phyloP scores from a whole-genome alignment of 2,888 invertebrate species.

The Drosophila barbarae region DNA sequence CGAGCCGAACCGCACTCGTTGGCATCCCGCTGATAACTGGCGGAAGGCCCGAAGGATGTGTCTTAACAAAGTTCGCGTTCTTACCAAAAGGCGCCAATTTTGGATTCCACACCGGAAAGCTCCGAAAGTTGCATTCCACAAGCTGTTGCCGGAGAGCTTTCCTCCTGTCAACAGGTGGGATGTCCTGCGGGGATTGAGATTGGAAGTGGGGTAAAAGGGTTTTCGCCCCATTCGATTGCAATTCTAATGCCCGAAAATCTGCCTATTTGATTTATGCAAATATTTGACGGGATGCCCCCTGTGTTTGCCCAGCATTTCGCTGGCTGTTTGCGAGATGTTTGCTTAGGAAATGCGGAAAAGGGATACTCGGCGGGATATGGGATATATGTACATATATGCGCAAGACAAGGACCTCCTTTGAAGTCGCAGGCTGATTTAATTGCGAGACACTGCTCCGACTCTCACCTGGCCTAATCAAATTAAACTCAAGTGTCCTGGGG shows the following conservation, averaged over 20 bases:
- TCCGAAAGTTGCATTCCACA: slow-evolving; percentile 63
- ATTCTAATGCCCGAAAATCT: slow-evolving; percentile 50
- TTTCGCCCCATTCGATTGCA: slow-evolving; percentile 44
- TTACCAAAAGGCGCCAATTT: slow-evolving; percentile 70
- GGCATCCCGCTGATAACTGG: slow-evolving; percentile 64
- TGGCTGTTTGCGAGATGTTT: slow-evolving; percentile 46
- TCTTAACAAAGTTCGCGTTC: slow-evolving; percentile 64
- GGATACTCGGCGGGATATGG: slow-evolving; percentile 15
- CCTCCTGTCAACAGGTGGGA: slow-evolving; percentile 55
- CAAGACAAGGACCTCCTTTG: slow-evolving; percentile 17
- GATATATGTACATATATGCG: neutral
- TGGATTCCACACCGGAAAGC: slow-evolving; percentile 60
- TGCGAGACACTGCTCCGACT: slow-evolving; percentile 6
- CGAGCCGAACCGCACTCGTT: slow-evolving; percentile 66
- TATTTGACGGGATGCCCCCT: slow-evolving; percentile 45
- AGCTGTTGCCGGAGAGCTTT: slow-evolving; percentile 31
- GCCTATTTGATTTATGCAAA: slow-evolving; percentile 67
- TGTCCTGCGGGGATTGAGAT: neutral
- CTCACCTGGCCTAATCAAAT: slow-evolving; percentile 60
- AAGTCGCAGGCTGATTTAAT: slow-evolving; percentile 32
- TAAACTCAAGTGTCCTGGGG: slow-evolving; percentile 57
- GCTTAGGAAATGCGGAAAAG: slow-evolving; percentile 42
- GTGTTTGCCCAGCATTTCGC: slow-evolving; percentile 53
- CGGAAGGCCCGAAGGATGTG: slow-evolving; percentile 30
- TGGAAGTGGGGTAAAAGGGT: neutral